Evolutionary conservation across 1,140 invertebrate genomes (phyloP), one percentile per base, ranked within the genome.

Genomic region (Dufourea novaeangliae): DNA sequence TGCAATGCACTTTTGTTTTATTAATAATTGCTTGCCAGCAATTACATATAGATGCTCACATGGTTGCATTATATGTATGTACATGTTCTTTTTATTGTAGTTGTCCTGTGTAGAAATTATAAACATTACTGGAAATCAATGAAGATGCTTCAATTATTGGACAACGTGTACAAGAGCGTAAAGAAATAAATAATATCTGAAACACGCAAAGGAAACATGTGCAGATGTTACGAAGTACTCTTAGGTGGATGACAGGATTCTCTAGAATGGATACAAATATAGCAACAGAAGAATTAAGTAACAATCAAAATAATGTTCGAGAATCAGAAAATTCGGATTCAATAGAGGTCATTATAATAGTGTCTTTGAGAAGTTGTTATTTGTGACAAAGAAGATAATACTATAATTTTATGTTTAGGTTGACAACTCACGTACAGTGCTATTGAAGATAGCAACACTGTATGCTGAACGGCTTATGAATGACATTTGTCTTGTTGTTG

Each of bases 381-480:
- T 50, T 10, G 41, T 25, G 6, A 34, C 2, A 1, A 5, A 14
- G 32, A 12, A 61, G 20, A 1, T 17, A 44, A 66, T 22, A 59
- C 50, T 25, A 52, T 52, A 34, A 25, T 78, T 39, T 50, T 61
- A 37, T 32, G 11, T 46, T 74, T 78, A 96, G 95, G 95, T 96
- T 85, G 96, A 97, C 82, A 97, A 97, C 91, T 97, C 96, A 2
- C 94, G 94, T 73, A 95, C 95, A 85, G 95, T 97, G 2, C 89
- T 97, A 34, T 92, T 95, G 27, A 97, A 97, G 91, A 97, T 98
- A 86, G 96, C 96, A 4, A 95, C 94, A 50, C 89, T 97, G 0
- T 97, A 97, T 92, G 95, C 96, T 0, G 96, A 97, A 75, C 94
- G 96, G 79, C 91, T 97, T 80, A 96, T 98, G 95, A 97, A 96